Conservation (phyloP, 2,888 invertebrate species). For the Aethes cnicana region DNA sequence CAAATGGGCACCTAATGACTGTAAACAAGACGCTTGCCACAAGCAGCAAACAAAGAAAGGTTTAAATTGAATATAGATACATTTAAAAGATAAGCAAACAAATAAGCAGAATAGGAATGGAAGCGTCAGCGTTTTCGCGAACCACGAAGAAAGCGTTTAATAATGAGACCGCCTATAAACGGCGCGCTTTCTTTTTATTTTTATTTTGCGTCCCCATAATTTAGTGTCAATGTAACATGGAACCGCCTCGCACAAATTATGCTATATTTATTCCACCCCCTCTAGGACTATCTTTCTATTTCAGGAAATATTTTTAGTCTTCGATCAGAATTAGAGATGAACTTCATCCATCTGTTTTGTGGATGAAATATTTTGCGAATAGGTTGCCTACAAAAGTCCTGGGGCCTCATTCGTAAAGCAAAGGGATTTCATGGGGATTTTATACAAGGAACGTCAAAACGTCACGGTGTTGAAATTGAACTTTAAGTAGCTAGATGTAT, state of each 20-base stretch:
- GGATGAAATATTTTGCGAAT: too few species aligned
- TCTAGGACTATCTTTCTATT: not conserved
- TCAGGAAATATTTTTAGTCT: not conserved
- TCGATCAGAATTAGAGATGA: too few species aligned
- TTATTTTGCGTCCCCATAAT: slow-evolving; percentile 55
- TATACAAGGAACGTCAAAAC: too few species aligned
- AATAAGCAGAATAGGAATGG: slow-evolving; percentile 36
- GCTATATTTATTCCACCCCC: slow-evolving; percentile 27
- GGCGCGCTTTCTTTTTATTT: slow-evolving; percentile 63
- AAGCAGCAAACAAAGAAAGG: slow-evolving; percentile 12
- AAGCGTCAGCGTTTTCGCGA: slow-evolving; percentile 46
- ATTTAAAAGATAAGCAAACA: slow-evolving; percentile 43
- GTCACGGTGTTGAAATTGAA: too few species aligned
- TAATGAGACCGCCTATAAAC: slow-evolving; percentile 64
- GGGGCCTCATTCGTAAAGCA: too few species aligned
- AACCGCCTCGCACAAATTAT: slow-evolving; percentile 23
- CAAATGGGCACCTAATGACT: slow-evolving; percentile 27
- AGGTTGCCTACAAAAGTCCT: too few species aligned
- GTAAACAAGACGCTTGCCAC: slow-evolving; percentile 16
- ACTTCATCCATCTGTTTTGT: too few species aligned
- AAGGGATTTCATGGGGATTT: too few species aligned
- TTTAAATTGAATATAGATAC: slow-evolving; percentile 27
- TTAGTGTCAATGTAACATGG: slow-evolving; percentile 50
- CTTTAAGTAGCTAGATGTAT: too few species aligned
- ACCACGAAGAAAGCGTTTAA: slow-evolving; percentile 60